These are phyloP conservation scores for Pseudorhombus dupliciocellatus DNA, from an alignment of 2,113 vertebrate genomes.

Conservation along the genomic window DNA sequence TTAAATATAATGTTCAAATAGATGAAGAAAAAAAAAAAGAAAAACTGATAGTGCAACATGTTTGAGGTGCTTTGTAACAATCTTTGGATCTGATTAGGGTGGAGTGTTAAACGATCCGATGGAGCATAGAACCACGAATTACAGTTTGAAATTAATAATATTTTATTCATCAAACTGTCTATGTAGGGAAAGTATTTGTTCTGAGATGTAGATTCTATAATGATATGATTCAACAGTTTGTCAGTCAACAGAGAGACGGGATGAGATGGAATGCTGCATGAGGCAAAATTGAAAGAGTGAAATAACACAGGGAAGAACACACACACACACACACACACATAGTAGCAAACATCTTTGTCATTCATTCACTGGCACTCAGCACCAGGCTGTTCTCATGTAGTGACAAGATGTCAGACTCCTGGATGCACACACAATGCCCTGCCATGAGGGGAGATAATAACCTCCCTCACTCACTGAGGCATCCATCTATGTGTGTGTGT, in stretches of 20 bases:
- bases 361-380: conserved; percentile 18
- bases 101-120: no score
- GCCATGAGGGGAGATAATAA: conserved; percentile 20
- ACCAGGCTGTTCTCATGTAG: conserved; percentile 18
- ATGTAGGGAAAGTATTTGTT: not conserved
- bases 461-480: not conserved
- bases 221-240: conserved; percentile 9
- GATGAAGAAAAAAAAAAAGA: no score
- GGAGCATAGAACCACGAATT: no score
- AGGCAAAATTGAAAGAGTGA: conserved; percentile 1
- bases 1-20: no score
- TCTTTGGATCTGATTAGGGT: no score
- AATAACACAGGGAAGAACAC: not conserved
- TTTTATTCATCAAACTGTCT: not conserved
- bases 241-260: not conserved
- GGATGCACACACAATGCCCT: conserved; percentile 18
- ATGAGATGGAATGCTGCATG: not conserved
- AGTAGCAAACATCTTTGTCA: conserved; percentile 16
- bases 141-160: not conserved
- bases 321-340: not conserved
- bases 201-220: not conserved
- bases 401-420: conserved; percentile 33
- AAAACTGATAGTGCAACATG: no score
- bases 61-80: no score
- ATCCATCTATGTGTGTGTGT: conserved; percentile 6